Conservation (phyloP, 2,113 vertebrate species). For the Myiozetetes cayanensis region DNA sequence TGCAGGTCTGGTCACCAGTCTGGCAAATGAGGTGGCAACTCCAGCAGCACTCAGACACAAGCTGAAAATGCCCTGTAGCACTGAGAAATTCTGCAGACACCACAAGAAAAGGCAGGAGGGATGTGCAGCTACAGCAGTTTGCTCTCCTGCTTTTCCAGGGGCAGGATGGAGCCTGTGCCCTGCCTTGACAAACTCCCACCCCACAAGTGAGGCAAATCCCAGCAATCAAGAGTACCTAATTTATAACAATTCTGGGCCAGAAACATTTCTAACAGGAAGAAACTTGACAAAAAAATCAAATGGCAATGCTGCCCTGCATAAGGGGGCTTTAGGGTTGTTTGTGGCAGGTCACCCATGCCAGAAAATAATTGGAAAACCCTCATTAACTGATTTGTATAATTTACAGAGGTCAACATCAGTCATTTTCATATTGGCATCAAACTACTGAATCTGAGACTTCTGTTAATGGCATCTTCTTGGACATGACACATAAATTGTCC, state of each 20-base stretch:
- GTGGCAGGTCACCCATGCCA: not conserved
- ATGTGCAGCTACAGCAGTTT: not conserved
- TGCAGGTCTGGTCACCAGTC: conserved; percentile 15
- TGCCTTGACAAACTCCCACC: not conserved
- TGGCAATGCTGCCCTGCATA: not conserved
- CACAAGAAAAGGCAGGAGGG: not conserved
- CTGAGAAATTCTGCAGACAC: not conserved
- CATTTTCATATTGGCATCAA: not conserved
- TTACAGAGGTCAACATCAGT: not conserved
- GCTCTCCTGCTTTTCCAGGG: not conserved
- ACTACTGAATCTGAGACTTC: not conserved
- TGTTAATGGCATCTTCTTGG: not conserved
- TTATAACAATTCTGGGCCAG: not conserved
- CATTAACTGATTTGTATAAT: not conserved
- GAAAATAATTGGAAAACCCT: not conserved
- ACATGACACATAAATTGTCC: not conserved
- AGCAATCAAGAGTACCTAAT: not conserved
- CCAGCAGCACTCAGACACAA: not conserved
- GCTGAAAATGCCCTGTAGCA: conserved; percentile 38
- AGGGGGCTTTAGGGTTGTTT: not conserved
- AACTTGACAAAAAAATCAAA: not conserved
- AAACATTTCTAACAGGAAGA: not conserved
- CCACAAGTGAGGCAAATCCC: not conserved
- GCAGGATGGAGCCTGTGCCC: not conserved
- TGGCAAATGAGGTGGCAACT: conserved; percentile 35